These are phyloP conservation scores for Exephanes ischioxanthus DNA, from an alignment of 2,888 invertebrate species.

Conservation along the genomic window DNA sequence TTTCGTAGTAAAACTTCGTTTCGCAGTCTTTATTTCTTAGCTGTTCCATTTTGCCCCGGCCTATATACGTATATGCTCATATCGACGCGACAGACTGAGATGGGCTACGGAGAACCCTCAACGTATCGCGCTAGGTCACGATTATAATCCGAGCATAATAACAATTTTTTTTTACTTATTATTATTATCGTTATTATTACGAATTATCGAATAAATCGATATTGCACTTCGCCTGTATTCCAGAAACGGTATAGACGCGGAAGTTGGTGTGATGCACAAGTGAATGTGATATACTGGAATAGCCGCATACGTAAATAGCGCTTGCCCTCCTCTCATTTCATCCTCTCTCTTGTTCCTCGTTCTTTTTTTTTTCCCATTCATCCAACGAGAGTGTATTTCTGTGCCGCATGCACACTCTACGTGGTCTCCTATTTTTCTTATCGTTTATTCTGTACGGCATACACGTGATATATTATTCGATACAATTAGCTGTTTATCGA, in stretches of 20 bases:
- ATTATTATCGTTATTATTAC: neutral
- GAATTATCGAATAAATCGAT: slow-evolving; percentile 6
- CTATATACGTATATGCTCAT: neutral
- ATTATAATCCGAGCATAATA: neutral
- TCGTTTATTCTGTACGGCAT: neutral
- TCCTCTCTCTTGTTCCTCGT: slow-evolving; percentile 24
- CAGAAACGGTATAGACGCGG: slow-evolving; percentile 19
- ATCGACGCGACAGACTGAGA: neutral
- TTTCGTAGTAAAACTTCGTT: neutral
- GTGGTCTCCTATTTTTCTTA: neutral
- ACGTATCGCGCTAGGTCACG: neutral
- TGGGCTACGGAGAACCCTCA: neutral
- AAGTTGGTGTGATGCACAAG: slow-evolving; percentile 20
- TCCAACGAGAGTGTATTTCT: slow-evolving; percentile 23
- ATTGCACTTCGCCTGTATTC: neutral
- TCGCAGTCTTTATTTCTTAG: neutral
- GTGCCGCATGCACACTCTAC: neutral
- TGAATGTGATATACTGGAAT: slow-evolving; percentile 42
- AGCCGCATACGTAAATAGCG: slow-evolving; percentile 36
- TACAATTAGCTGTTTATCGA: slow-evolving; percentile 27
- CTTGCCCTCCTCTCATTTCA: slow-evolving; percentile 21
- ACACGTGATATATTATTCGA: neutral
- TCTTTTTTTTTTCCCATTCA: slow-evolving; percentile 35
- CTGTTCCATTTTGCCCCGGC: neutral
- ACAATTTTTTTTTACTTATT: neutral